Evolutionary conservation across 2,113 vertebrate species (phyloP), one percentile per base, ranked within the genome.

Genomic region (Myrmecophaga tridactyla): DNA sequence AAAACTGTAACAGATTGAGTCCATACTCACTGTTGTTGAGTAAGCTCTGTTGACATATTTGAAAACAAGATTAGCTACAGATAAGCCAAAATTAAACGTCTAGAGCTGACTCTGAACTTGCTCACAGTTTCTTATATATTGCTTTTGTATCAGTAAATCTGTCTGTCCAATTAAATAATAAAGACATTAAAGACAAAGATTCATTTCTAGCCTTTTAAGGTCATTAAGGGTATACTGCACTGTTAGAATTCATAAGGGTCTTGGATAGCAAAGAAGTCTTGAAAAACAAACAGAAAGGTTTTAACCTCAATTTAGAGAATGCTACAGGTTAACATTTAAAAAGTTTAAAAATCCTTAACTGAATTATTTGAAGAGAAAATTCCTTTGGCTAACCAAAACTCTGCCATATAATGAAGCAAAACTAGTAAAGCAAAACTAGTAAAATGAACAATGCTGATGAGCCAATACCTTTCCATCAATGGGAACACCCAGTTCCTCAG

Each of bases 401-500:
- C 39, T 76, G 43, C 27, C 72, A 93, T n/a, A n/a, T n/a, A 58
- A 51, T 73, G 56, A 51, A 58, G 15, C 41, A 85, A 96, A 86
- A 80, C 63, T 70, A 43, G n/a, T 83, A 78, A 96, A 23, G 46
- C 0, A 5, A 8, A 39, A n/a, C 51, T 73, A 46, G 88, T 69
- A 29, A 76, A 96, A 95, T 85, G 81, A 92, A 9, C 9, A 56
- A 69, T 76, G 65, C 92, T 90, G 43, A 95, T 94, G 62, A 95
- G 90, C 95, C 90, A 0, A 58, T 95, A 99, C 99, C 98, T 99
- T 99, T 97, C 98, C 98, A 87, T 99, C 98, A 88, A 99, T 98
- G 65, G 99, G 98, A 67, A 99, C 98, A 56, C 98, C 98, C 97
- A 99, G 97, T 95, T 99, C 98, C 96, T 99, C 99, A 36, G 99